Evolutionary conservation across 2,113 vertebrate species (phyloP).

Genomic region (Phodopus roborovskii): DNA sequence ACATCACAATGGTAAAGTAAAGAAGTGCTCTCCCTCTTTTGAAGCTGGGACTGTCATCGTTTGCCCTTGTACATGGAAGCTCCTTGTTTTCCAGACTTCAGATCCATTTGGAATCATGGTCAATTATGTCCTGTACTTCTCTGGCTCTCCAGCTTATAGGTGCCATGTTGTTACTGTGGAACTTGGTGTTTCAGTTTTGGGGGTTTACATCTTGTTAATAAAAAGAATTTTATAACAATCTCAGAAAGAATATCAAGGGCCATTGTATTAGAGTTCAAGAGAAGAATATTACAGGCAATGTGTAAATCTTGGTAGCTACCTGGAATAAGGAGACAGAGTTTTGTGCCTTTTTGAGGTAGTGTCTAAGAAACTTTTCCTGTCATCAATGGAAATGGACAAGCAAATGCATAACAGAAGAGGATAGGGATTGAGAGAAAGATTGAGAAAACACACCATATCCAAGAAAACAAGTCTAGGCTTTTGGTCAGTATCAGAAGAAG

Average conservation of each 20-base stretch:
- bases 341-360: background rate
- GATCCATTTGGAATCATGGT: background rate
- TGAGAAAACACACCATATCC: background rate
- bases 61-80: background rate
- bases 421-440: background rate
- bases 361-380: background rate
- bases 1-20: background rate
- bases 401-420: background rate
- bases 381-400: background rate
- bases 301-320: background rate
- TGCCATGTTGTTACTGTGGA: background rate
- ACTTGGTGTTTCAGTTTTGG: background rate
- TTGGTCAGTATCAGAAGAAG: background rate
- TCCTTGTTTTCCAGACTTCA: background rate
- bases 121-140: background rate
- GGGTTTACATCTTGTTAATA: background rate
- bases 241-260: background rate
- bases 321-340: background rate
- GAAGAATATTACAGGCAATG: background rate
- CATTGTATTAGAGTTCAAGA: background rate
- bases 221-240: background rate
- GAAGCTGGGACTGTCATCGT: background rate
- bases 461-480: background rate
- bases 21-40: background rate
- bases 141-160: background rate